phyloP scores from a whole-genome alignment of 1,140 invertebrate genomes.

The Drosophila suzukii region DNA sequence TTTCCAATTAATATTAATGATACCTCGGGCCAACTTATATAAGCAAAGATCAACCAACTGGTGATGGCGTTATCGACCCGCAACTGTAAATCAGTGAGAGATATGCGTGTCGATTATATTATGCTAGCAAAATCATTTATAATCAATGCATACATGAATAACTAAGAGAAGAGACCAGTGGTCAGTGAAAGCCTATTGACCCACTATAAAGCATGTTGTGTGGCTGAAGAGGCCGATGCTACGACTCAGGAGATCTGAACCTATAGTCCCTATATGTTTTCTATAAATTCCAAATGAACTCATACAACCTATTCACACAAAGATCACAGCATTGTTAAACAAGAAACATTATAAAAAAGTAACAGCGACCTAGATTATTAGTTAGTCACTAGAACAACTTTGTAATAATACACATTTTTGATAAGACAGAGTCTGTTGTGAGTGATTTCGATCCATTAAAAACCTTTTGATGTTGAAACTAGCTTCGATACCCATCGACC shows the following conservation, averaged over 20 bases:
- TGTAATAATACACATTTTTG: too few relatives aligned
- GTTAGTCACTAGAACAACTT: too few relatives aligned
- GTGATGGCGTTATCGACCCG: constrained; percentile 10
- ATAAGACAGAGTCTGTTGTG: too few relatives aligned
- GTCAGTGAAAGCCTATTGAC: constrained; percentile 57
- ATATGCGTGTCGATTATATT: constrained; percentile 37
- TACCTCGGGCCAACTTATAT: constrained; percentile 19
- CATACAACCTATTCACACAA: too few relatives aligned
- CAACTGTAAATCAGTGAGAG: constrained; percentile 35
- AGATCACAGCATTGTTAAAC: too few relatives aligned
- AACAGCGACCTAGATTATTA: too few relatives aligned
- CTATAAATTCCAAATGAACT: too few relatives aligned
- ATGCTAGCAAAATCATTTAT: constrained; percentile 25
- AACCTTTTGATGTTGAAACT: neutral
- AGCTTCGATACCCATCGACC: constrained; percentile 4
- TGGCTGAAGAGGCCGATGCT: neutral
- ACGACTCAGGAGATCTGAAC: too few relatives aligned
- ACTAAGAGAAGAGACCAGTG: constrained; percentile 28
- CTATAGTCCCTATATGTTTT: too few relatives aligned
- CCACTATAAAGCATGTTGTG: neutral
- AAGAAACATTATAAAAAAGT: too few relatives aligned
- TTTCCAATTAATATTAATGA: constrained; percentile 60
- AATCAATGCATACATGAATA: constrained; percentile 56
- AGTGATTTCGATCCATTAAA: too few relatives aligned
- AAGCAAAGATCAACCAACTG: constrained; percentile 33